A percentile compares a stretch with the other conserved stretches of the same genome.
Evolutionary conservation across 2,888 invertebrate species (phyloP).

Genomic region (Rugalucina vietnamica): DNA sequence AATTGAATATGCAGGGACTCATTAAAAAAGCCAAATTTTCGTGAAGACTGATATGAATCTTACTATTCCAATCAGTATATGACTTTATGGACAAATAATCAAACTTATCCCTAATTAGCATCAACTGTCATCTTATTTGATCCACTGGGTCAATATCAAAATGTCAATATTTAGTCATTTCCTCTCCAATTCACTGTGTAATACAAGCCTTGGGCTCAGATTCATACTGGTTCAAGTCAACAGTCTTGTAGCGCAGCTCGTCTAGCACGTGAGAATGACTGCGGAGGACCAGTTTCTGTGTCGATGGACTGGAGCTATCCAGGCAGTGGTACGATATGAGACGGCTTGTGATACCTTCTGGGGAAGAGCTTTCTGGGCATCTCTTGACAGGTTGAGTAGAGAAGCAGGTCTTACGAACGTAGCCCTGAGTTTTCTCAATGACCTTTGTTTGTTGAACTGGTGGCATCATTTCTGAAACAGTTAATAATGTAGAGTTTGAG

Average conservation of each 20-base stretch:
- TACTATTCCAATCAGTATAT: too few relatives aligned
- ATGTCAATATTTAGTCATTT: too few relatives aligned
- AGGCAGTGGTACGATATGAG: constrained; percentile 55
- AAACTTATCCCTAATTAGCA: too few relatives aligned
- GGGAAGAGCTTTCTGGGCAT: constrained; percentile 49
- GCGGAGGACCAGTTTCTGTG: constrained; percentile 11
- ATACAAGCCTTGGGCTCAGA: neutral
- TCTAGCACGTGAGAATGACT: constrained; percentile 36
- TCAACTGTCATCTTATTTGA: too few relatives aligned
- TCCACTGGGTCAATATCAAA: too few relatives aligned
- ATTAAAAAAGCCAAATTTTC: too few relatives aligned
- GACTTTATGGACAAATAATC: too few relatives aligned
- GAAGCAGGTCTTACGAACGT: constrained; percentile 53
- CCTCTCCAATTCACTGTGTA: too few relatives aligned
- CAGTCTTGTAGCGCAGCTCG: constrained; percentile 30
- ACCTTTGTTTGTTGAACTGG: constrained; percentile 37
- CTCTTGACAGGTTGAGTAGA: constrained; percentile 56
- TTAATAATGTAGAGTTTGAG: too few relatives aligned
- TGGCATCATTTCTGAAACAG: constrained; percentile 34
- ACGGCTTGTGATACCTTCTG: constrained; percentile 25
- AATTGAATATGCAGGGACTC: too few relatives aligned
- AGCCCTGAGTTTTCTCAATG: constrained; percentile 1
- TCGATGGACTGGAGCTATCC: constrained; percentile 2
- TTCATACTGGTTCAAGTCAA: neutral
- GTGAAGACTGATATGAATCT: too few relatives aligned